These are phyloP conservation scores for Mactromeris polynyma DNA, from an alignment of 2,888 invertebrate genomes.

Conservation along the genomic window DNA sequence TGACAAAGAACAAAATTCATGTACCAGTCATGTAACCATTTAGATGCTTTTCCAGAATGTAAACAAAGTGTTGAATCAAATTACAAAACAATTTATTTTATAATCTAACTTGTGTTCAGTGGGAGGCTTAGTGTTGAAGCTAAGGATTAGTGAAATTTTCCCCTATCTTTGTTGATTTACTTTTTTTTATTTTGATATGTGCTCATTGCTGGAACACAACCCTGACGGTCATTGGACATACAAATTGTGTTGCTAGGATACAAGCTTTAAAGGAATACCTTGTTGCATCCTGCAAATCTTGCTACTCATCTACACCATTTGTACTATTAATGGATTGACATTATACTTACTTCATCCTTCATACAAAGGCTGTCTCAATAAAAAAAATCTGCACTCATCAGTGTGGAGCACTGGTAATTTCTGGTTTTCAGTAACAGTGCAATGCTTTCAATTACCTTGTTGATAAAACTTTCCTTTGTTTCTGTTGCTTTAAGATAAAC, in stretches of 20 bases:
- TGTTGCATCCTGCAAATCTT: not conserved
- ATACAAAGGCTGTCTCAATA: no score
- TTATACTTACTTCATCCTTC: no score
- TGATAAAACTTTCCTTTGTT: not conserved
- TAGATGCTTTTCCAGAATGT: not conserved
- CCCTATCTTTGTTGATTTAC: not conserved
- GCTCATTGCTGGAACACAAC: not conserved
- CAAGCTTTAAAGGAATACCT: not conserved
- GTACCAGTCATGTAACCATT: not conserved
- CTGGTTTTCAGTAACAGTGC: not conserved
- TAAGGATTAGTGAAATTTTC: not conserved
- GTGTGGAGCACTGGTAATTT: no score
- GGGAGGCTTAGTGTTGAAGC: not conserved
- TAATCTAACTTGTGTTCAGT: conserved; percentile 14
- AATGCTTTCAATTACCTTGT: not conserved
- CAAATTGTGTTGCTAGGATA: not conserved
- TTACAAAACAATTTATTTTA: conserved; percentile 6
- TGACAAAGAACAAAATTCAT: not conserved
- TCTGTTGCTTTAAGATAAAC: not conserved
- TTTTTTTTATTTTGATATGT: not conserved
- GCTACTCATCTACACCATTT: no score
- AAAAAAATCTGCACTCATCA: no score
- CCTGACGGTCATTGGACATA: not conserved
- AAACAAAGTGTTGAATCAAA: not conserved
- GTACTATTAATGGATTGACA: no score